phyloP scores from a whole-genome alignment of 2,113 vertebrate species.

The Nanorana parkeri region DNA sequence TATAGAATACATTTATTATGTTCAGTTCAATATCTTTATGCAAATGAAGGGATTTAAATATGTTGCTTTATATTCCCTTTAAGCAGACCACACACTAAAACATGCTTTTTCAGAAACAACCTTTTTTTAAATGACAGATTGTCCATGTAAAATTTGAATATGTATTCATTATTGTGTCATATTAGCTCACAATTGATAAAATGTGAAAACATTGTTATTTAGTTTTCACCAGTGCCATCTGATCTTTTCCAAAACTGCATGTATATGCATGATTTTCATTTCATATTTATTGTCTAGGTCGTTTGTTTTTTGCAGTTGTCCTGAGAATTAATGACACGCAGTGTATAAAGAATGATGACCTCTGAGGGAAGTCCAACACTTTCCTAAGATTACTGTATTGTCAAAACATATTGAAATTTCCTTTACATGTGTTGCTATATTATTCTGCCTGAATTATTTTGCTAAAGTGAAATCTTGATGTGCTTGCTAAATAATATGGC shows the following conservation, averaged over 20 bases:
- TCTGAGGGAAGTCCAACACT: slow-evolving; percentile 90
- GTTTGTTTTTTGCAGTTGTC: slow-evolving; percentile 96
- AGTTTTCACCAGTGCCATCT: slow-evolving; percentile 94
- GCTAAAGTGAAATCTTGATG: slow-evolving; percentile 78
- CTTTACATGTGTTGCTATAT: slow-evolving; percentile 86
- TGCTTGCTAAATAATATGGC: slow-evolving; percentile 73
- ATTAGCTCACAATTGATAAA: slow-evolving; percentile 97
- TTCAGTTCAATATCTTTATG: too few species aligned
- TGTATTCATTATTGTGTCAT: slow-evolving; percentile 92
- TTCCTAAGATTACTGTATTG: slow-evolving; percentile 95
- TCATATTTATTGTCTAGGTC: slow-evolving; percentile 99
- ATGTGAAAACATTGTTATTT: slow-evolving; percentile 90
- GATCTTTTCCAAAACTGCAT: slow-evolving; percentile 85
- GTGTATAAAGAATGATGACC: slow-evolving; percentile 99
- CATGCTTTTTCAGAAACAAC: not conserved
- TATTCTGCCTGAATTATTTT: slow-evolving; percentile 83
- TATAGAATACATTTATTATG: too few species aligned
- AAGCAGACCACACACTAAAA: not conserved
- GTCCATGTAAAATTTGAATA: slow-evolving; percentile 69
- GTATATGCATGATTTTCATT: slow-evolving; percentile 99
- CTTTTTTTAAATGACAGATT: not conserved
- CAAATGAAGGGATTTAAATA: too few species aligned
- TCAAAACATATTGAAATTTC: slow-evolving; percentile 94
- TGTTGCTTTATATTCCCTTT: not conserved
- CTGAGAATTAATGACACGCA: slow-evolving; percentile 98